Evolutionary conservation across 1,140 invertebrate genomes (phyloP).

Genomic region (Trissolcus basalis): DNA sequence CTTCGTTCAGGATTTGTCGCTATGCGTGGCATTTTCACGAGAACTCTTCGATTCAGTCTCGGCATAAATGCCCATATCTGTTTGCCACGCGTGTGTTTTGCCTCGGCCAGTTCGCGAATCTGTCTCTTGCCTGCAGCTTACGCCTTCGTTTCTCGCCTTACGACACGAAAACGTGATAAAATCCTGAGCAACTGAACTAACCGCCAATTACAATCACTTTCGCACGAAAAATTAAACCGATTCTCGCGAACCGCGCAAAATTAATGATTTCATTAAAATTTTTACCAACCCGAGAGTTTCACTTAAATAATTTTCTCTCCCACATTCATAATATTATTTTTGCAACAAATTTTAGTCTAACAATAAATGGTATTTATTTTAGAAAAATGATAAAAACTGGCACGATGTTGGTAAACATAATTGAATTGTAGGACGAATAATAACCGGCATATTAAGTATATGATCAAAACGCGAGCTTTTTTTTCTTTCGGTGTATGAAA

Average conservation of each 20-base stretch:
- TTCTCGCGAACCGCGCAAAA: neutral
- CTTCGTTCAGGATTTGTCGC: conserved; percentile 67
- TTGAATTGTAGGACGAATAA: neutral
- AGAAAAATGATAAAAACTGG: neutral
- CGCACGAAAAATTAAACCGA: conserved; percentile 9
- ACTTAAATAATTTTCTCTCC: too few relatives aligned
- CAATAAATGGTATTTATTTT: too few relatives aligned
- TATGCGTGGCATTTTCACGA: conserved; percentile 74
- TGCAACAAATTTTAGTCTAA: too few relatives aligned
- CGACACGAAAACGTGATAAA: conserved; percentile 28
- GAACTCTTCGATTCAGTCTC: conserved; percentile 70
- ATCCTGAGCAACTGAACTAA: conserved; percentile 20
- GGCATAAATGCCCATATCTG: conserved; percentile 71
- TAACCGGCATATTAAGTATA: conserved; percentile 5
- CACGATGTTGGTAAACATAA: neutral
- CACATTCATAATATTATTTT: too few relatives aligned
- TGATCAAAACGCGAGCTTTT: conserved; percentile 19
- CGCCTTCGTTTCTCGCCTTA: conserved; percentile 26
- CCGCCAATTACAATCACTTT: conserved; percentile 25
- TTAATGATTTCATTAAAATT: neutral
- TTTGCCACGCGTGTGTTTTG: conserved; percentile 64
- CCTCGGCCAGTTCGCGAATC: conserved; percentile 34
- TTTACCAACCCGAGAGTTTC: too few relatives aligned
- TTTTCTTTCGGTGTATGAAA: conserved; percentile 38
- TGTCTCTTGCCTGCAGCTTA: conserved; percentile 49